These are phyloP conservation scores for Orussus abietinus DNA, from an alignment of 1,140 invertebrate genomes.

Conservation along the genomic window DNA sequence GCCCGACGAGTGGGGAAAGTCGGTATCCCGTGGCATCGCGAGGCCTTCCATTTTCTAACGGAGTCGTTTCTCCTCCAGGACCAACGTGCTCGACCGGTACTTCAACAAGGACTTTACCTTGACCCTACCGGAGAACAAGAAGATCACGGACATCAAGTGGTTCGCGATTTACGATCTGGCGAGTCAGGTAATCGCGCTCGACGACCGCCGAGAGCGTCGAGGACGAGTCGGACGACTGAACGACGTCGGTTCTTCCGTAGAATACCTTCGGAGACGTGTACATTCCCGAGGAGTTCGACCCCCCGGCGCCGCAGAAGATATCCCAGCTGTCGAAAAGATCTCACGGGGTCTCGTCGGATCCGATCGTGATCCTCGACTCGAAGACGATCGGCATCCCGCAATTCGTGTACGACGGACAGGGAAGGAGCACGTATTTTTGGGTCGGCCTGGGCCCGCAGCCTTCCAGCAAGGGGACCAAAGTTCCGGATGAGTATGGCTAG, in stretches of 20 bases:
- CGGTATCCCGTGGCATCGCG: slow-evolving; percentile 51
- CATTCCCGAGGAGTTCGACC: slow-evolving; percentile 86
- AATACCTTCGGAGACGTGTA: slow-evolving; percentile 88
- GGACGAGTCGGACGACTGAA: background rate
- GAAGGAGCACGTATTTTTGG: slow-evolving; percentile 80
- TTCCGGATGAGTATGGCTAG: slow-evolving; percentile 91
- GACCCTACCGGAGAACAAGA: slow-evolving; percentile 79
- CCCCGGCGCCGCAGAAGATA: slow-evolving; percentile 71
- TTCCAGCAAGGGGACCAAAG: slow-evolving; percentile 71
- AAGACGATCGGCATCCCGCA: slow-evolving; percentile 75
- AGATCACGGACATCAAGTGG: slow-evolving; percentile 86
- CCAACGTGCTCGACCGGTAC: slow-evolving; percentile 81
- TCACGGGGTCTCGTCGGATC: slow-evolving; percentile 68
- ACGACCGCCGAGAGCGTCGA: slow-evolving; percentile 2
- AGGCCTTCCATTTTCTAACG: background rate
- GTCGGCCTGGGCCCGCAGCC: slow-evolving; percentile 84
- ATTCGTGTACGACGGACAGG: slow-evolving; percentile 74
- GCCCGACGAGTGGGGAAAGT: slow-evolving; percentile 83
- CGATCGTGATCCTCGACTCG: slow-evolving; percentile 74
- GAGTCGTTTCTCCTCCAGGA: slow-evolving; percentile 60
- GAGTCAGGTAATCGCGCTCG: slow-evolving; percentile 64
- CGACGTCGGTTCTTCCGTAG: slow-evolving; percentile 34
- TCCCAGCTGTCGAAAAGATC: slow-evolving; percentile 66
- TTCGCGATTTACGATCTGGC: slow-evolving; percentile 84
- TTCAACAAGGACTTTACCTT: slow-evolving; percentile 83